Conservation (phyloP, 2,797 vertebrate genomes). For the Enoplosus armatus region DNA sequence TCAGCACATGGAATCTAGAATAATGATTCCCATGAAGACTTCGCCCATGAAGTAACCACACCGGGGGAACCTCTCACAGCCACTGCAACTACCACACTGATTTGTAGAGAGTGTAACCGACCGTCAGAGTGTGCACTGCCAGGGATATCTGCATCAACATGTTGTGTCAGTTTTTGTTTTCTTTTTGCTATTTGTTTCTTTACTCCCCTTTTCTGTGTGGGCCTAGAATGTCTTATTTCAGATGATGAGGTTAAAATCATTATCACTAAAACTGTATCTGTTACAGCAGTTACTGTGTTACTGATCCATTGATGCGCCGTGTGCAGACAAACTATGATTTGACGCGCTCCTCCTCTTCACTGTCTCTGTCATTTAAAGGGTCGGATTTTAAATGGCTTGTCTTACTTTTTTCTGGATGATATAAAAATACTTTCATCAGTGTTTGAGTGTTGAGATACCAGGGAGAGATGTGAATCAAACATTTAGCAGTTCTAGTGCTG, state of each 20-base stretch:
- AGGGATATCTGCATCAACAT: conserved; percentile 46
- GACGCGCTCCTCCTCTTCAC: conserved; percentile 26
- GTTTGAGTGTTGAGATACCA: conserved; percentile 16
- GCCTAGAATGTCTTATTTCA: conserved; percentile 37
- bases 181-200: conserved; percentile 32
- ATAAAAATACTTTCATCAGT: conserved; percentile 10
- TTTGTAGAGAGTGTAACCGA: conserved; percentile 46
- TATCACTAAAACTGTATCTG: conserved; percentile 33
- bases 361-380: conserved; percentile 27
- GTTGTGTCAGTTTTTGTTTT: conserved; percentile 43
- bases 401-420: conserved; percentile 5
- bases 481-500: conserved; percentile 32
- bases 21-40: conserved; percentile 87
- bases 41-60: conserved; percentile 82
- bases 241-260: conserved; percentile 31
- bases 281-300: conserved; percentile 54
- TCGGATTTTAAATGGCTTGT: conserved; percentile 5
- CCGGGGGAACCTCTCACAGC: conserved; percentile 31
- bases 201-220: conserved; percentile 23
- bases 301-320: conserved; percentile 45
- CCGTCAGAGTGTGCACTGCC: conserved; percentile 66
- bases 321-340: conserved; percentile 31
- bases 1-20: conserved; percentile 87
- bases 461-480: background rate
- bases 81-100: conserved; percentile 44